Conservation (phyloP, 2,888 invertebrate species). For the Hypomecis punctinalis region DNA sequence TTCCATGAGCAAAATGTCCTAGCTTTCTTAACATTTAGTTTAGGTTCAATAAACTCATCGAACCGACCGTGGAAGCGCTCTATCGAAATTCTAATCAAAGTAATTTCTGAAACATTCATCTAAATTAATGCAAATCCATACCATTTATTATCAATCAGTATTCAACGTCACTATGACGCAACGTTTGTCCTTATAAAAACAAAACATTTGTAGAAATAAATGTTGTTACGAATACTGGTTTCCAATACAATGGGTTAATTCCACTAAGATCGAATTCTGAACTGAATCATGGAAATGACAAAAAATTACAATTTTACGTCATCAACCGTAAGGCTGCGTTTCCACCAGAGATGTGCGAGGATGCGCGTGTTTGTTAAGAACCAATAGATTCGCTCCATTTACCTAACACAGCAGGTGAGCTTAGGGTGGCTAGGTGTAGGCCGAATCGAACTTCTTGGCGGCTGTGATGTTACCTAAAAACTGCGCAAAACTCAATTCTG, state of each 20-base stretch:
- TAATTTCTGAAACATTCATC: background rate
- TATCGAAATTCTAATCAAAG: background rate
- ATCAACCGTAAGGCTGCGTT: no score
- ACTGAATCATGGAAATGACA: no score
- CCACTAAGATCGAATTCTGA: background rate
- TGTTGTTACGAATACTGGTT: background rate
- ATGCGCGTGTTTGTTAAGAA: no score
- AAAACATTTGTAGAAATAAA: background rate
- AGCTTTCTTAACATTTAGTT: background rate
- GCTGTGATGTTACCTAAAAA: no score
- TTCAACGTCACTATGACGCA: constrained; percentile 4
- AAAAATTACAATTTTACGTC: no score
- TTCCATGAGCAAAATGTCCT: no score
- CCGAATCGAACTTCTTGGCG: no score
- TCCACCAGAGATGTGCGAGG: no score
- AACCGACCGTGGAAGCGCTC: background rate
- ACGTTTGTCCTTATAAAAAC: background rate
- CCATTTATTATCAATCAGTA: background rate
- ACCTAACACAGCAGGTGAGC: no score
- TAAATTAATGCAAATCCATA: constrained; percentile 1
- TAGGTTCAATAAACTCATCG: background rate
- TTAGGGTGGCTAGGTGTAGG: no score
- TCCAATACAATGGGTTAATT: background rate
- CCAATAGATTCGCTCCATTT: no score
- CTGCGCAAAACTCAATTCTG: no score